Percentiles rank a stretch among this genome's conserved stretches.
These are phyloP conservation scores for Anomalospiza imberbis DNA, from an alignment of 2,797 vertebrate genomes.

Conservation along the genomic window DNA sequence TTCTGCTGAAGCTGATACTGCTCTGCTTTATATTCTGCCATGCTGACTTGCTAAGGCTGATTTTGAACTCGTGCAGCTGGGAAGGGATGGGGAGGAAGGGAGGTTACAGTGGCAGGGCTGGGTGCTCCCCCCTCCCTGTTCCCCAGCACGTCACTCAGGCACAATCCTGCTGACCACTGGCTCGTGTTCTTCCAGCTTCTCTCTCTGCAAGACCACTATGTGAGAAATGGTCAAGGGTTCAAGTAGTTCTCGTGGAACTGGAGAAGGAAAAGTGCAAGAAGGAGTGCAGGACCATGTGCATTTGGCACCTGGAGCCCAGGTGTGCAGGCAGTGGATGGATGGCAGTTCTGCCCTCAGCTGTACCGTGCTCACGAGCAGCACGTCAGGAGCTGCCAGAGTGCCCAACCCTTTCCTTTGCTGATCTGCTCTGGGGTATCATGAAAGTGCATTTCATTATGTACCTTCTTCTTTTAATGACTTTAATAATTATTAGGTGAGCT, in stretches of 20 bases:
- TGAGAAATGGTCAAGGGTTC: background rate
- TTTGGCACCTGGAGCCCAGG: background rate
- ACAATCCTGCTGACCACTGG: fast-evolving
- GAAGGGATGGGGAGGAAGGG: background rate
- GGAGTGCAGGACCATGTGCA: background rate
- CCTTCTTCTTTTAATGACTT: background rate
- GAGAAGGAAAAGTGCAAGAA: background rate
- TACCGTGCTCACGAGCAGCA: fast-evolving
- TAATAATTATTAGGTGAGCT: background rate
- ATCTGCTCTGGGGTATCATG: background rate
- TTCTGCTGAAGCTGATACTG: background rate
- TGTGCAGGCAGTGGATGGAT: background rate
- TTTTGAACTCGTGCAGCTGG: fast-evolving
- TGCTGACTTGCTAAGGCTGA: fast-evolving
- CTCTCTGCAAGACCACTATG: background rate
- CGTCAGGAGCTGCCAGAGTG: background rate
- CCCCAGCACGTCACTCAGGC: fast-evolving
- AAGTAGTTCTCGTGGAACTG: background rate
- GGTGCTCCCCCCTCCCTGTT: background rate
- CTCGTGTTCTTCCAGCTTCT: fast-evolving
- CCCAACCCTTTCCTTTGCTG: background rate
- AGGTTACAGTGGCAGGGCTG: background rate
- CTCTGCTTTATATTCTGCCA: background rate
- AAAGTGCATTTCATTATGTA: background rate
- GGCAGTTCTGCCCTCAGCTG: background rate